Conservation (phyloP, 1,140 invertebrate genomes). For the Halictus rubicundus region DNA sequence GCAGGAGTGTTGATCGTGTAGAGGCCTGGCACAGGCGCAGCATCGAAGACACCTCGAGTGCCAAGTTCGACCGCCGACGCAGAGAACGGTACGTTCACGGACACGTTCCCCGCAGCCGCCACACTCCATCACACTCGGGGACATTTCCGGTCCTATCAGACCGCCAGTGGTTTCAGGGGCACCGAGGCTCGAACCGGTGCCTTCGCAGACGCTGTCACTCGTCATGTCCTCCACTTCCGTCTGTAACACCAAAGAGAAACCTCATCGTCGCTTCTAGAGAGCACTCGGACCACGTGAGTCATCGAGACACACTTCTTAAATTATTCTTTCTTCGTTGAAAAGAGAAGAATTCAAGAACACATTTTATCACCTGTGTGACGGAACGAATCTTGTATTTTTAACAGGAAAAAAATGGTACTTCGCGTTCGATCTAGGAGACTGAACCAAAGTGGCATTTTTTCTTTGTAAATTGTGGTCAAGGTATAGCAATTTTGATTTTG, state of each 20-base stretch:
- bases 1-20: conserved; percentile 79
- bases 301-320: background rate
- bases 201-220: conserved; percentile 66
- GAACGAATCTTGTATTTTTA: too few species aligned
- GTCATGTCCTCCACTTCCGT: conserved; percentile 73
- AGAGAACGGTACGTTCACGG: conserved; percentile 77
- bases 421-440: too few species aligned
- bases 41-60: conserved; percentile 79
- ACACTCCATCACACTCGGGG: conserved; percentile 75
- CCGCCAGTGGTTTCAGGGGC: conserved; percentile 47
- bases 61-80: conserved; percentile 78
- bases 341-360: too few species aligned
- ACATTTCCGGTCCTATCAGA: conserved; percentile 65
- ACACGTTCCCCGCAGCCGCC: conserved; percentile 78
- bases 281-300: background rate
- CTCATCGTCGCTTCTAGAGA: background rate
- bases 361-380: too few species aligned
- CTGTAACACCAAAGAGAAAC: conserved; percentile 60
- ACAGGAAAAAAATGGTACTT: too few species aligned
- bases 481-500: too few species aligned
- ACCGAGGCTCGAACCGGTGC: conserved; percentile 56
- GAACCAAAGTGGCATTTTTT: too few species aligned
- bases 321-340: background rate
- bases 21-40: conserved; percentile 75
- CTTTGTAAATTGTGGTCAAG: too few species aligned